Evolutionary conservation across 2,888 invertebrate genomes (phyloP).

Genomic region (Agrilus mali): DNA sequence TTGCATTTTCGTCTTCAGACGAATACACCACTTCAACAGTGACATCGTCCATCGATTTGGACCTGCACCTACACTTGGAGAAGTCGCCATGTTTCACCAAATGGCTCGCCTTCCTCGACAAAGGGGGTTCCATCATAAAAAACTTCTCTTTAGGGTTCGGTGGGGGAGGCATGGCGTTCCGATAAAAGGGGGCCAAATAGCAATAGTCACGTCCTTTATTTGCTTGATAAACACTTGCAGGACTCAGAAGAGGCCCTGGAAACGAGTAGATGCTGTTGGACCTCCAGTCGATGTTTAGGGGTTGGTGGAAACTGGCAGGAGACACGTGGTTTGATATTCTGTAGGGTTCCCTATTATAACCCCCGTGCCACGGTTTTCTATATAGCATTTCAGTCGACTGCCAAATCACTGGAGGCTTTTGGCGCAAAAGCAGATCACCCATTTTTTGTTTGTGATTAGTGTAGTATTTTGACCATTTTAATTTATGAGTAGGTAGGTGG

Average conservation of each 20-base stretch:
- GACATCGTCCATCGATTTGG: constrained; percentile 62
- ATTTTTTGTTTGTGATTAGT: constrained; percentile 24
- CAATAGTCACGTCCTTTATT: constrained; percentile 42
- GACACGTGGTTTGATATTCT: background rate
- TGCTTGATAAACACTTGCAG: constrained; percentile 18
- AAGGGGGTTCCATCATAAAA: constrained; percentile 27
- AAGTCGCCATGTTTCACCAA: constrained; percentile 11
- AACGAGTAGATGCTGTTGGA: constrained; percentile 14
- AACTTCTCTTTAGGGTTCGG: constrained; percentile 26
- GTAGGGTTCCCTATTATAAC: background rate
- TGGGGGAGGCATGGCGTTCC: constrained; percentile 51
- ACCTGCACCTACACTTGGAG: constrained; percentile 48
- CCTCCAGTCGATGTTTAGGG: constrained; percentile 23
- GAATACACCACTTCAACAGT: constrained; percentile 35
- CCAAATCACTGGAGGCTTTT: constrained; percentile 42
- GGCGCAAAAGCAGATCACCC: constrained; percentile 53
- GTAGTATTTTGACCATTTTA: too few relatives aligned
- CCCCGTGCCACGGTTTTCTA: constrained; percentile 46
- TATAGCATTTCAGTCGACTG: constrained; percentile 31
- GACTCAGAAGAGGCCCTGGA: constrained; percentile 15
- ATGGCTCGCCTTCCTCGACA: constrained; percentile 18
- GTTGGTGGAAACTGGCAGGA: constrained; percentile 8
- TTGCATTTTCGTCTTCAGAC: constrained; percentile 51
- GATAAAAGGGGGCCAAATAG: constrained; percentile 56
- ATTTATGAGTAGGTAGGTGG: too few relatives aligned